Evolutionary conservation across 2,797 vertebrate species (phyloP), one percentile per base, ranked within the genome.

Genomic region (Syngnathus rostellatus): DNA sequence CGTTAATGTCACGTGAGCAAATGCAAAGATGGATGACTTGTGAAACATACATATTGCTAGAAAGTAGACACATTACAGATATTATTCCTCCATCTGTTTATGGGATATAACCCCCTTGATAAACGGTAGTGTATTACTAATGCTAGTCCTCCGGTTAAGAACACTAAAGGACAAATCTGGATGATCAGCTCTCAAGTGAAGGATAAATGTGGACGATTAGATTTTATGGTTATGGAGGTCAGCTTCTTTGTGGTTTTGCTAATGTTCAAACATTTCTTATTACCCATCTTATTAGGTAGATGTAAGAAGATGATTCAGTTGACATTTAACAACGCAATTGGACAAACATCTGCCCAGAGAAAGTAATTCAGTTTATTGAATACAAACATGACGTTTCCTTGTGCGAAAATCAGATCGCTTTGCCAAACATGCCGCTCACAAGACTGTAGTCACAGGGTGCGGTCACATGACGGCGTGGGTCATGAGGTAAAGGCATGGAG

Each of bases 381-480:
- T 63, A 19, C 7, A 46, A 60, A 51, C 14, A 12, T 40, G 39
- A 58, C 14, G 2, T 48, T 10, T 25, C 55, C 55, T 57, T 38
- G 31, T 57, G 25, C 31, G 1, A 57, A 31, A 37, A 60, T 11
- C 3, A 9, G 14, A 25, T 37, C 25, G 55, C 6, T 38, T 57
- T 57, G 55, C 55, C 31, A 57, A 57, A 57, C 7, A 37, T 57
- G 8, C 31, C 8, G 46, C 46, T 71, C 69, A 81, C 63, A 71
- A 66, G 67, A 66, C 40, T 40, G 21, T 10, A 21, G 70, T 70
- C 70, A 73, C 61, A 65, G 72, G 62, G 43, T 19, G 41, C 6
- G 9, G 63, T 73, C 55, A 70, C 43, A 39, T 74, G 70, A 73
- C 50, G 8, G 64, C 37, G 55, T 31, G 51, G 69, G 73, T 76